These are phyloP conservation scores for Marronus borbonicus DNA, from an alignment of 2,888 invertebrate species.

Conservation along the genomic window DNA sequence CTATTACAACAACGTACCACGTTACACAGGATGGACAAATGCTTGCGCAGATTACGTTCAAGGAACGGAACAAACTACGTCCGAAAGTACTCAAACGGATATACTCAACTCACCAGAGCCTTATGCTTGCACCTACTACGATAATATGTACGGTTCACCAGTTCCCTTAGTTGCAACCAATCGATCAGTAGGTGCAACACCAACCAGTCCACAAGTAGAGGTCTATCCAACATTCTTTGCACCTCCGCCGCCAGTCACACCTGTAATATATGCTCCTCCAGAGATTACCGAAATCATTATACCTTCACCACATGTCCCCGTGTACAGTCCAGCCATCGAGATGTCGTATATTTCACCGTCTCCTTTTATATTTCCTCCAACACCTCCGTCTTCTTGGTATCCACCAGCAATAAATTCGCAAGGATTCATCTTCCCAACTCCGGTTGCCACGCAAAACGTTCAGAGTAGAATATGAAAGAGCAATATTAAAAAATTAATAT, in stretches of 20 bases:
- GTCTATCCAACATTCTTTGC: constrained; percentile 55
- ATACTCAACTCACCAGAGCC: constrained; percentile 41
- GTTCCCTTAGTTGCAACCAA: constrained; percentile 40
- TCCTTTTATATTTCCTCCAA: constrained; percentile 57
- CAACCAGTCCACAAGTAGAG: constrained; percentile 55
- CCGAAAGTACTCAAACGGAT: constrained; percentile 24
- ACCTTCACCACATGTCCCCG: constrained; percentile 53
- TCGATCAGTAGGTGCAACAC: constrained; percentile 50
- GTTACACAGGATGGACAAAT: constrained; percentile 44
- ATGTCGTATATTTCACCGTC: constrained; percentile 55
- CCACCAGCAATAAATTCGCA: constrained; percentile 58
- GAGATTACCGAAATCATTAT: constrained; percentile 49
- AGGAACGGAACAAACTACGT: constrained; percentile 14
- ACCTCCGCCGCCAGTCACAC: constrained; percentile 53
- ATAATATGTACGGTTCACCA: constrained; percentile 49
- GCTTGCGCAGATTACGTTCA: constrained; percentile 18
- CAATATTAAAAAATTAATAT: background rate
- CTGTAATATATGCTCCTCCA: constrained; percentile 54
- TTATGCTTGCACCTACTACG: constrained; percentile 45
- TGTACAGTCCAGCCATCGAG: constrained; percentile 57
- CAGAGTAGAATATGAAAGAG: constrained; percentile 25
- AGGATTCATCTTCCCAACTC: constrained; percentile 60
- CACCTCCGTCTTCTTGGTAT: constrained; percentile 57
- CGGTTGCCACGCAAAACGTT: constrained; percentile 43
- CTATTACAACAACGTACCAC: constrained; percentile 34